phyloP scores from a whole-genome alignment of 2,113 vertebrate species.

The Pteropus alecto region DNA sequence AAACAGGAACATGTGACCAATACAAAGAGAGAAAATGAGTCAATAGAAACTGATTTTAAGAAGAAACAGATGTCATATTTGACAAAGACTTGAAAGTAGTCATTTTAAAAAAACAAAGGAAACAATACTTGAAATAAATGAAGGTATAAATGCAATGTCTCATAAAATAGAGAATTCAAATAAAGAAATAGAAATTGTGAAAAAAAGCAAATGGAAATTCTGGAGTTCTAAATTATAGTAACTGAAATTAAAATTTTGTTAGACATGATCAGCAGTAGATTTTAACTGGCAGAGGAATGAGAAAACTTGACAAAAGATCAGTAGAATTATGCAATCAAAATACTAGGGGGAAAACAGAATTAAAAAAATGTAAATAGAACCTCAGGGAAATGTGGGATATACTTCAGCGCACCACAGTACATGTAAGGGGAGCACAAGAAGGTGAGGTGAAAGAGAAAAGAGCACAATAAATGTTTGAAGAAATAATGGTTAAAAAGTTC shows the following conservation, averaged over 20 bases:
- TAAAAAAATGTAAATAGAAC: neutral
- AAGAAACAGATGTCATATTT: neutral
- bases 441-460: neutral
- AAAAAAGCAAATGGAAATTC: neutral
- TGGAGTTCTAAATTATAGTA: neutral
- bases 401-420: neutral
- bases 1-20: too few relatives aligned
- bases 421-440: neutral
- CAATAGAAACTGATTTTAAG: neutral
- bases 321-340: neutral
- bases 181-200: too few relatives aligned
- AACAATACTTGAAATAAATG: neutral
- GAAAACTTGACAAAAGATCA: neutral
- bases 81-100: too few relatives aligned
- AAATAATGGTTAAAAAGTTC: neutral
- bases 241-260: neutral
- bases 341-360: neutral
- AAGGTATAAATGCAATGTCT: too few relatives aligned
- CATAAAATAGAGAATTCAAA: too few relatives aligned
- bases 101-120: neutral
- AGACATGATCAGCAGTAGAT: neutral
- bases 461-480: neutral
- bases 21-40: neutral
- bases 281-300: neutral
- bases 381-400: neutral